Conservation (phyloP, 2,797 vertebrate genomes). For the Fistularia commersonii region DNA sequence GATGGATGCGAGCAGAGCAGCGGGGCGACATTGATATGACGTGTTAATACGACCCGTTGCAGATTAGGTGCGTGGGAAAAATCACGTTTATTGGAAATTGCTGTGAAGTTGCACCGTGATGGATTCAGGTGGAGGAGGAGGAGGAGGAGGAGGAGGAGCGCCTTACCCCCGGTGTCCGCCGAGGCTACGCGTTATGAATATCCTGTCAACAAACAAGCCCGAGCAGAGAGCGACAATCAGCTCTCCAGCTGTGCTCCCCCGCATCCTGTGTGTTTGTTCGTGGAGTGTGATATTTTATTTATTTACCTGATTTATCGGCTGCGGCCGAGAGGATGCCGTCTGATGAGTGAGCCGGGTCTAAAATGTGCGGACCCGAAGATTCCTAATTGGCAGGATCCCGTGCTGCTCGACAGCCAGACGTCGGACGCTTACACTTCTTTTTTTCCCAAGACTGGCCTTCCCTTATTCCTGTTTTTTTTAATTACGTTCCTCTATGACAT, state of each 20-base stretch:
- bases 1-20: too few species aligned
- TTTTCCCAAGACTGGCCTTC: constrained; percentile 41
- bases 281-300: not conserved
- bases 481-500: constrained; percentile 47
- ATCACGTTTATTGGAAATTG: too few species aligned
- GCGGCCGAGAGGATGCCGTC: constrained; percentile 11
- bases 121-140: too few species aligned
- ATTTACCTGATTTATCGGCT: constrained; percentile 12
- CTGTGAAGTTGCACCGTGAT: too few species aligned
- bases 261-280: constrained; percentile 1
- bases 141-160: too few species aligned
- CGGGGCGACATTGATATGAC: too few species aligned
- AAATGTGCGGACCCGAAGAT: constrained; percentile 15
- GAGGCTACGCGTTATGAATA: constrained; percentile 3
- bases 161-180: too few species aligned
- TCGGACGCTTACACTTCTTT: constrained; percentile 29
- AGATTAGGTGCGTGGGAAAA: too few species aligned
- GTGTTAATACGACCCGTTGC: too few species aligned
- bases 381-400: constrained; percentile 41
- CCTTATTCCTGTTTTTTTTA: constrained; percentile 48
- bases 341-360: constrained; percentile 4
- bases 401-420: constrained; percentile 24
- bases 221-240: too few species aligned
- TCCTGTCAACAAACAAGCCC: constrained; percentile 16
- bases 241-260: constrained; percentile 14